Conservation (phyloP, 2,113 vertebrate species). For the Mystacornis crossleyi region DNA sequence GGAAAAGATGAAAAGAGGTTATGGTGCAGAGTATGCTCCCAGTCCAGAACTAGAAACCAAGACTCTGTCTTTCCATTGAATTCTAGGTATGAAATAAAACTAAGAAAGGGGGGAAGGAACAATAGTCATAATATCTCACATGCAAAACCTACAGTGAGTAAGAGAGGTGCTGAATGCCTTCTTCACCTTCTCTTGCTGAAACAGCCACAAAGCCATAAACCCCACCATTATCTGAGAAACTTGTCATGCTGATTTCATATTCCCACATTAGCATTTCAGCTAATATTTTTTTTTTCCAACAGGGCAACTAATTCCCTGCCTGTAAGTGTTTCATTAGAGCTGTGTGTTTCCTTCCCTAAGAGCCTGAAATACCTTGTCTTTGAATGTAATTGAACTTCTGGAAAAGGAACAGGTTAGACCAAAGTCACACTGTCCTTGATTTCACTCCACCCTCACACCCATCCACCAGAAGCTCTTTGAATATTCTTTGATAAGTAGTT, state of each 20-base stretch:
- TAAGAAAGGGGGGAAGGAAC: background rate
- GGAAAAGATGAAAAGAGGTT: background rate
- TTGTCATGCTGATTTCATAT: background rate
- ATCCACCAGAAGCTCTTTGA: background rate
- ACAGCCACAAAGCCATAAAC: background rate
- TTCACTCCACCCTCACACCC: background rate
- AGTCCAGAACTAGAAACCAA: background rate
- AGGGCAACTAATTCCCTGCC: background rate
- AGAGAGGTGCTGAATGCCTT: background rate
- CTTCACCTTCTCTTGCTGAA: background rate
- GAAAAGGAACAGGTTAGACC: background rate
- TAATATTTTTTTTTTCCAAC: background rate
- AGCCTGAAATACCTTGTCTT: background rate
- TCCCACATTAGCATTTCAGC: background rate
- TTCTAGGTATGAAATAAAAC: background rate
- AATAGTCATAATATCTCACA: background rate
- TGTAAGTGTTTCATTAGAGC: background rate
- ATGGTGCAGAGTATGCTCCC: background rate
- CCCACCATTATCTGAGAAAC: accelerated
- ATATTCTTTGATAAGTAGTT: background rate
- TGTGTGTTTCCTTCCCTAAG: background rate
- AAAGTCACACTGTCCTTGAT: background rate
- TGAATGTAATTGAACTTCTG: background rate
- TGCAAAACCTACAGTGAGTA: background rate
- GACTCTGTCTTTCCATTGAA: background rate